A percentile compares a stretch with the other conserved stretches of the same genome.
Conservation (phyloP, 2,888 invertebrate species). For the Ormyrus thymus region DNA sequence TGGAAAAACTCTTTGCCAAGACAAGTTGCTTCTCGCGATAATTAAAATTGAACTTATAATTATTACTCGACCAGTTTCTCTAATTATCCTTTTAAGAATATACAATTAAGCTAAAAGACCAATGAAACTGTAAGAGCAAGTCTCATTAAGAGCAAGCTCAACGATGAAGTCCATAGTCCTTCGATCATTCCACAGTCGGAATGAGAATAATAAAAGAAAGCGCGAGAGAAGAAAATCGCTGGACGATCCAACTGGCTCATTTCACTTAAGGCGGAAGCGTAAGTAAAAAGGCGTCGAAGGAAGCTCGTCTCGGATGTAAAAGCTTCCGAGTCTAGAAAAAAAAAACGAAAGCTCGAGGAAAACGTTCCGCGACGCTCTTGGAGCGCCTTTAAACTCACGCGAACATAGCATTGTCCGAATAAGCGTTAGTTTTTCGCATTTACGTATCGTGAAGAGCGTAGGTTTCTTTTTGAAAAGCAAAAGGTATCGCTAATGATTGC, state of each 20-base stretch:
- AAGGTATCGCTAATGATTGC: slow-evolving; percentile 10
- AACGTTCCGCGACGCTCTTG: slow-evolving; percentile 1
- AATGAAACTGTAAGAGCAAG: neutral
- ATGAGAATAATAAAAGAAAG: slow-evolving; percentile 20
- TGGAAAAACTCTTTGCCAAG: too few relatives aligned
- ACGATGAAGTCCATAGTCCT: slow-evolving; percentile 35
- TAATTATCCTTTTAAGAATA: too few relatives aligned
- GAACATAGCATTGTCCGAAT: slow-evolving; percentile 53
- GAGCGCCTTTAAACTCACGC: slow-evolving; percentile 11
- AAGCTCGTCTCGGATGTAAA: slow-evolving; percentile 33
- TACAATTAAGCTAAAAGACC: too few relatives aligned
- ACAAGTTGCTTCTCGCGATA: too few relatives aligned
- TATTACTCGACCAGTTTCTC: too few relatives aligned
- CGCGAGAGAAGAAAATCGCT: slow-evolving; percentile 32
- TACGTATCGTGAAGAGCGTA: slow-evolving; percentile 3
- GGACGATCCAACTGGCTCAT: slow-evolving; percentile 48
- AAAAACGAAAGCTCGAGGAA: neutral
- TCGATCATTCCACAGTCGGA: slow-evolving; percentile 9
- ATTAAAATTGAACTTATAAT: too few relatives aligned
- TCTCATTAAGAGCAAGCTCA: slow-evolving; percentile 6
- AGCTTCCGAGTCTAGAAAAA: neutral
- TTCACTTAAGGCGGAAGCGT: slow-evolving; percentile 44
- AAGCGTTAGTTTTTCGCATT: slow-evolving; percentile 51
- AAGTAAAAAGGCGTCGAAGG: slow-evolving; percentile 9
- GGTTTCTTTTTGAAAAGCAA: slow-evolving; percentile 6